Evolutionary conservation across 2,113 vertebrate species (phyloP), one percentile per base, ranked within the genome.

Genomic region (Nycticryphes semicollaris): DNA sequence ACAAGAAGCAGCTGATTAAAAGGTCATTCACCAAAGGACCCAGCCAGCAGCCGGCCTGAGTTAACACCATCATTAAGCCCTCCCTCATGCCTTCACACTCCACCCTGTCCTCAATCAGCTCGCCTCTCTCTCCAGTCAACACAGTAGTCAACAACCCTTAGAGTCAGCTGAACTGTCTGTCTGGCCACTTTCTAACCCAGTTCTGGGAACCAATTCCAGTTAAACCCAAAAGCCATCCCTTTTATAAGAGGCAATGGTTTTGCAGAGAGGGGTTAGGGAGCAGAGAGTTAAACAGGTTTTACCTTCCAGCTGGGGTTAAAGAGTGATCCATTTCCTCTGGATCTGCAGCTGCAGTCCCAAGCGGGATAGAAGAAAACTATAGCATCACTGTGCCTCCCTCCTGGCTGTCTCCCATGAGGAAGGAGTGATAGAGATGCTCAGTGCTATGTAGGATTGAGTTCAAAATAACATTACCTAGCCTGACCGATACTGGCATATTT

Each of bases 401-500:
- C 24, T 1, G 3, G 45, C 54, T 66, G 41, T 50, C 63, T 63
- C 78, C 47, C 8, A 2, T 14, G 25, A 14, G 16, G 50, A 79
- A 70, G 30, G 16, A 50, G 47, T 45, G 39, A 43, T n/a, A 27
- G 77, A 92, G 51, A 53, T 30, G 51, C 35, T 72, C 48, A 21
- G 13, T 24, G 16, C 59, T 90, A 18, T 12, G 51, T 27, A 59
- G 24, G 76, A 75, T 4, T 83, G 60, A 90, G 53, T 69, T 94
- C 72, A 86, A 88, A 91, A 92, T 73, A 93, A 21, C 31, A 56
- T 56, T 62, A 56, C 86, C 76, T 86, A 79, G 37, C 51, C 51
- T 72, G 67, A 73, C 64, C 74, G 93, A 39, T 85, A 94, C 69
- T 66, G 56, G 82, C 82, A 74, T 69, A 25, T 90, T 92, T 90